A percentile compares a stretch with the other conserved stretches of the same genome.
These are phyloP conservation scores for Cygnus olor DNA, from an alignment of 2,797 vertebrate species.

Conservation along the genomic window DNA sequence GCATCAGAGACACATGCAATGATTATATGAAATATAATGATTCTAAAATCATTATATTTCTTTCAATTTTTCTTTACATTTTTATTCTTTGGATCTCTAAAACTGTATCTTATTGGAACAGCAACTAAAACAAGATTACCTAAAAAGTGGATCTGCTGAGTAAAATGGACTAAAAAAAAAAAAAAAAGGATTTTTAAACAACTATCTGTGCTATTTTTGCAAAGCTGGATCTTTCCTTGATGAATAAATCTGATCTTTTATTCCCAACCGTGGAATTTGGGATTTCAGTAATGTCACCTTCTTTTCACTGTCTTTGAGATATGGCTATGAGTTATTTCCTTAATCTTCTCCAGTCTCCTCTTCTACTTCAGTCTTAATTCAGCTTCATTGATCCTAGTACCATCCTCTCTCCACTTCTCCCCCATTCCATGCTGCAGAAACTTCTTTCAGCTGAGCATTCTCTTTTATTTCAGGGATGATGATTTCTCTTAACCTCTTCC, in stretches of 20 bases:
- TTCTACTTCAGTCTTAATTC: not conserved
- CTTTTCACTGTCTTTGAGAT: not conserved
- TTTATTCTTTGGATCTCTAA: not conserved
- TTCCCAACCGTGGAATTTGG: not conserved
- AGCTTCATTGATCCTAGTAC: not conserved
- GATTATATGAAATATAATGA: too few relatives aligned
- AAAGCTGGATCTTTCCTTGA: not conserved
- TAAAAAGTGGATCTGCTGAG: not conserved
- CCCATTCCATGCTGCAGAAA: not conserved
- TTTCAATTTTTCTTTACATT: not conserved
- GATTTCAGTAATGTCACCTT: not conserved
- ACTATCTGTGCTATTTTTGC: fast-evolving
- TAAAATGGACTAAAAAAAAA: not conserved
- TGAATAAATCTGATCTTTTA: not conserved
- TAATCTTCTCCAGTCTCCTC: not conserved
- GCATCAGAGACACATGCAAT: not conserved
- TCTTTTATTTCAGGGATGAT: not conserved
- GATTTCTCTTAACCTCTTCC: not conserved
- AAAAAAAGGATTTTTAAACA: not conserved
- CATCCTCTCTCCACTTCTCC: not conserved
- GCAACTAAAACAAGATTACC: not conserved
- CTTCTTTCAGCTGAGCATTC: not conserved
- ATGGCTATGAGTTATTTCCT: not conserved
- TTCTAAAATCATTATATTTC: not conserved
- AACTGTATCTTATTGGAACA: not conserved